Evolutionary conservation across 2,888 invertebrate genomes (phyloP).

Genomic region (Conistra vaccinii): DNA sequence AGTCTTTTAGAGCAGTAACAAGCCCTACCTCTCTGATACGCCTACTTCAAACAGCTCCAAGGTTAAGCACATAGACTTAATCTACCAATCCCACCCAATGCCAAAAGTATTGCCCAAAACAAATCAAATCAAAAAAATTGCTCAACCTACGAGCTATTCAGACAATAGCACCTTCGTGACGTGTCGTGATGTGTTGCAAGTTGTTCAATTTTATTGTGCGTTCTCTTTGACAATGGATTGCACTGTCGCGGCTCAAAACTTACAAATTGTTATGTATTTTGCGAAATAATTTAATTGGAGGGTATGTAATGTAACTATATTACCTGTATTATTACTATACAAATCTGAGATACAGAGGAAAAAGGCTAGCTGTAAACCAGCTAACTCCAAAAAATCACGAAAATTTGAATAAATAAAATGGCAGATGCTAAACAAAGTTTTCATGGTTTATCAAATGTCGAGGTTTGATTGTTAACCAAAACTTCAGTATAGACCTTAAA

Average conservation of each 20-base stretch:
- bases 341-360: neutral
- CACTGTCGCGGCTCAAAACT: slow-evolving; percentile 57
- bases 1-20: too few species aligned
- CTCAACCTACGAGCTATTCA: slow-evolving; percentile 37
- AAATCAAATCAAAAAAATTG: slow-evolving; percentile 54
- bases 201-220: slow-evolving; percentile 69
- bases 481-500: too few species aligned
- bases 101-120: slow-evolving; percentile 45
- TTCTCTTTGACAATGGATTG: slow-evolving; percentile 74
- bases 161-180: slow-evolving; percentile 64
- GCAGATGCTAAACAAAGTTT: too few species aligned
- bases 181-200: slow-evolving; percentile 52
- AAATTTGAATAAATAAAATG: too few species aligned
- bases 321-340: neutral
- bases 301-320: slow-evolving; percentile 23
- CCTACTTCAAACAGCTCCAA: neutral
- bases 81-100: slow-evolving; percentile 39
- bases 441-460: too few species aligned
- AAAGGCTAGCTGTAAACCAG: neutral
- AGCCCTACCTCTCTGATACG: neutral
- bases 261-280: slow-evolving; percentile 58
- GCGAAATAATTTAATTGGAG: slow-evolving; percentile 47
- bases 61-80: slow-evolving; percentile 7
- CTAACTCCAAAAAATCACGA: too few species aligned
- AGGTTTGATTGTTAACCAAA: too few species aligned